These are phyloP conservation scores for Cheilosia urbana DNA, from an alignment of 2,888 invertebrate species.

Conservation along the genomic window DNA sequence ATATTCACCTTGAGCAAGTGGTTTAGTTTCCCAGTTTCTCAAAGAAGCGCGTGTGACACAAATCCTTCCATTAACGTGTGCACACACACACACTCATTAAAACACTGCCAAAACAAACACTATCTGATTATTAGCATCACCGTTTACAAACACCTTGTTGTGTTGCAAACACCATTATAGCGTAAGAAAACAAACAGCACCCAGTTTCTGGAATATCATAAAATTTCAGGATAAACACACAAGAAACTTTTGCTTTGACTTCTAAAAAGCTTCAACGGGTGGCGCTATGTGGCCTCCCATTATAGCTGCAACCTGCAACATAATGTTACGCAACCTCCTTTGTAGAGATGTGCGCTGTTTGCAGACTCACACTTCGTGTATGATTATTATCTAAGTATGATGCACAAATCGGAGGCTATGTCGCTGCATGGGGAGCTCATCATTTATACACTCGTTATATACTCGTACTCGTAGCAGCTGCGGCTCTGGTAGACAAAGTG, in stretches of 20 bases:
- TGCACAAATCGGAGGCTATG: slow-evolving; percentile 39
- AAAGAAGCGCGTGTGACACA: slow-evolving; percentile 25
- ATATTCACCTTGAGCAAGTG: slow-evolving; percentile 14
- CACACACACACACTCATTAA: slow-evolving; percentile 10
- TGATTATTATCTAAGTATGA: slow-evolving; percentile 66
- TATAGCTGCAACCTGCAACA: neutral
- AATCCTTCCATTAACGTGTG: slow-evolving; percentile 2
- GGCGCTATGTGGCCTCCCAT: neutral
- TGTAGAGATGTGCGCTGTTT: slow-evolving; percentile 45
- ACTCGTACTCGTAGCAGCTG: slow-evolving; percentile 7
- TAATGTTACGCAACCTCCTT: slow-evolving; percentile 41
- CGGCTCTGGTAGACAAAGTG: slow-evolving; percentile 31
- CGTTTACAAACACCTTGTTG: slow-evolving; percentile 52
- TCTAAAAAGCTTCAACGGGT: slow-evolving; percentile 34
- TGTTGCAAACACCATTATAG: slow-evolving; percentile 62
- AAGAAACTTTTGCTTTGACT: slow-evolving; percentile 48
- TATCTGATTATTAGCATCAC: slow-evolving; percentile 52
- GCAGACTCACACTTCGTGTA: slow-evolving; percentile 57
- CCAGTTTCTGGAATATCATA: slow-evolving; percentile 60
- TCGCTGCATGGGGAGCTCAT: slow-evolving; percentile 31
- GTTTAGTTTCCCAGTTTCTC: neutral
- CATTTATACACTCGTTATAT: slow-evolving; percentile 11
- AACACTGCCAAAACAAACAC: slow-evolving; percentile 42
- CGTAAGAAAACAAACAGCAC: slow-evolving; percentile 53
- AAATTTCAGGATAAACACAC: slow-evolving; percentile 49